Evolutionary conservation across 1,140 invertebrate genomes (phyloP).

Genomic region (Geopemphigus sp.): DNA sequence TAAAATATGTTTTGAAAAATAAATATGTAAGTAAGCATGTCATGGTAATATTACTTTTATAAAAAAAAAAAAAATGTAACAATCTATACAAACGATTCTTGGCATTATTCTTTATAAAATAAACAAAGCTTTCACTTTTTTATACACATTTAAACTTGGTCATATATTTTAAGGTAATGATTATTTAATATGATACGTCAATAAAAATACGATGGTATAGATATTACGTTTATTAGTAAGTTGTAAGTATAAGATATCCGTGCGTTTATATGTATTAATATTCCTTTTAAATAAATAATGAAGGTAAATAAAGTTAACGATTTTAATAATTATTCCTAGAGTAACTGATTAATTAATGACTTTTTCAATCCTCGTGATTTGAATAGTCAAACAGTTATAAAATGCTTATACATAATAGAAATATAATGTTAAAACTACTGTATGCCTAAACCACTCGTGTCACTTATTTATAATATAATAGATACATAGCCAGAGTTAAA

Average conservation of each 20-base stretch:
- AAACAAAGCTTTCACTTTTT: background rate
- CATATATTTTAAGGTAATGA: background rate
- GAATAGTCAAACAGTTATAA: background rate
- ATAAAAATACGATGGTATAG: too few relatives aligned
- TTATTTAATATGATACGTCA: background rate
- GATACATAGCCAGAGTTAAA: slow-evolving; percentile 1
- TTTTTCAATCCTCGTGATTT: background rate
- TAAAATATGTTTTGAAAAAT: too few relatives aligned
- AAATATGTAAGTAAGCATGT: too few relatives aligned
- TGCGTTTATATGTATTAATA: slow-evolving; percentile 5
- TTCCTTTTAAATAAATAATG: background rate
- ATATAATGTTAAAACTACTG: background rate
- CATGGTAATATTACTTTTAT: too few relatives aligned
- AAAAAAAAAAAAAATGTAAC: too few relatives aligned
- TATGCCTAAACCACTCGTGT: background rate
- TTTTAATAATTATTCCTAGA: background rate
- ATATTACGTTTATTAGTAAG: background rate
- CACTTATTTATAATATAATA: background rate
- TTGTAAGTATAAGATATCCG: background rate
- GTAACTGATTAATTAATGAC: background rate
- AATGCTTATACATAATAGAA: background rate
- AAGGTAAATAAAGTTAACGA: background rate
- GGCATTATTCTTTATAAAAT: too few relatives aligned
- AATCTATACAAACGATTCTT: too few relatives aligned
- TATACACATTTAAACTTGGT: background rate